phyloP scores from a whole-genome alignment of 2,113 vertebrate genomes.

The Glaucidium brasilianum region DNA sequence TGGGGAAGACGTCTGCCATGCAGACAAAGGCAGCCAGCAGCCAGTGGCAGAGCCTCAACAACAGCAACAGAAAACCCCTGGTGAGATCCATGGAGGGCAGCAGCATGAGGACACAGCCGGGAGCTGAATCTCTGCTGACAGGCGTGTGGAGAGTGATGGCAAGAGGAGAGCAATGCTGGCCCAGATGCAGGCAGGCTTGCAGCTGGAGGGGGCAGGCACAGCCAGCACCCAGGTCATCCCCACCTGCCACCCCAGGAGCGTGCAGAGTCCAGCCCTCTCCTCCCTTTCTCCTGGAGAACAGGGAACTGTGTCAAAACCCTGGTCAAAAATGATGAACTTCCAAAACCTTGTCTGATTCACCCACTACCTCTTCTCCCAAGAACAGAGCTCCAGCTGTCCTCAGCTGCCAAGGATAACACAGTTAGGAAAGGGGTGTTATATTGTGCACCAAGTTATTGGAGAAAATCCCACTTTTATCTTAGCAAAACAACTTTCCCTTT shows the following conservation, averaged over 20 bases:
- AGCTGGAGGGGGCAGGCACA: background rate
- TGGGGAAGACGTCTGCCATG: background rate
- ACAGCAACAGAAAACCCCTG: background rate
- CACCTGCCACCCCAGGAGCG: accelerated
- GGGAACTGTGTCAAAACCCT: background rate
- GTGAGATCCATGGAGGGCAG: background rate
- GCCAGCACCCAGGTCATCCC: background rate
- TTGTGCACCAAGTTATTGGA: background rate
- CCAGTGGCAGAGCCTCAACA: constrained; percentile 6
- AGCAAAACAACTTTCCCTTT: background rate
- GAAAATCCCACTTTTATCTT: background rate
- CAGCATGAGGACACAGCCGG: background rate
- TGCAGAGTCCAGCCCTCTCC: background rate
- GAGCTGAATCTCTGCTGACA: background rate
- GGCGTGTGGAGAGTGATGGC: accelerated
- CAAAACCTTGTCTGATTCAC: background rate
- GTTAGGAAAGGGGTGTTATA: background rate
- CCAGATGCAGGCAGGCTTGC: background rate
- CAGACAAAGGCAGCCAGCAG: background rate
- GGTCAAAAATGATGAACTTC: background rate
- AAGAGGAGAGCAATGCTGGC: background rate
- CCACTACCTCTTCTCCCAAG: background rate
- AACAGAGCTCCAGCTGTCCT: background rate
- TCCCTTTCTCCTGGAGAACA: background rate
- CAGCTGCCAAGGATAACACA: background rate